Conservation (phyloP, 64 coral and sea anemone genomes). For the Porites australiensis region DNA sequence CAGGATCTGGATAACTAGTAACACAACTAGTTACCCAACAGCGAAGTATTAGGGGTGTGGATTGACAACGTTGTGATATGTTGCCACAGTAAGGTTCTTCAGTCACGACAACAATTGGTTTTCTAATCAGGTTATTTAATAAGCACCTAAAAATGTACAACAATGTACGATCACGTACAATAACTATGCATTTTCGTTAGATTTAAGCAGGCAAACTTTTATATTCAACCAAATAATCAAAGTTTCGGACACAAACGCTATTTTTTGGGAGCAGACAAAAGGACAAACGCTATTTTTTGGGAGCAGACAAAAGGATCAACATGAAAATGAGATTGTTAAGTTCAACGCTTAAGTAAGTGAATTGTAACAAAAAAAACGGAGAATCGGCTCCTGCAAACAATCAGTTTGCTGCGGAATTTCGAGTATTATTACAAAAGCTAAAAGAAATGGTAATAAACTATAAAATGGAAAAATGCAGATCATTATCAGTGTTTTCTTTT, state of each 20-base stretch:
- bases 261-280: not conserved
- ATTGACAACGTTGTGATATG: not conserved
- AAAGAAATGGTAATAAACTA: not conserved
- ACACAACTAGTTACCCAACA: not conserved
- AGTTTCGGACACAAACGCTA: not conserved
- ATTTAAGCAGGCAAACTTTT: not conserved
- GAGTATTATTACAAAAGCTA: not conserved
- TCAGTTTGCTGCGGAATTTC: not conserved
- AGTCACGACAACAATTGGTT: not conserved
- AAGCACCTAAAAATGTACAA: not conserved
- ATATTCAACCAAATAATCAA: no score
- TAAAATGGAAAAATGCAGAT: slow-evolving; percentile 15
- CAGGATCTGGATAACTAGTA: no score
- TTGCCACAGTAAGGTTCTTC: not conserved
- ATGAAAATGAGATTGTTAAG: no score
- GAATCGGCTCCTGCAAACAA: not conserved
- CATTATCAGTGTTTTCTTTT: slow-evolving; percentile 7
- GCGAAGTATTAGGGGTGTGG: not conserved
- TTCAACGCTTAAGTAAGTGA: no score
- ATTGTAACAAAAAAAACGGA: no score
- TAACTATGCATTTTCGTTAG: not conserved
- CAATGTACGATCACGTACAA: not conserved
- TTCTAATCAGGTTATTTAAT: not conserved
- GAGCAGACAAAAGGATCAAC: not conserved
- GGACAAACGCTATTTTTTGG: no score